phyloP scores from a whole-genome alignment of 2,113 vertebrate species.

The Caloenas nicobarica region DNA sequence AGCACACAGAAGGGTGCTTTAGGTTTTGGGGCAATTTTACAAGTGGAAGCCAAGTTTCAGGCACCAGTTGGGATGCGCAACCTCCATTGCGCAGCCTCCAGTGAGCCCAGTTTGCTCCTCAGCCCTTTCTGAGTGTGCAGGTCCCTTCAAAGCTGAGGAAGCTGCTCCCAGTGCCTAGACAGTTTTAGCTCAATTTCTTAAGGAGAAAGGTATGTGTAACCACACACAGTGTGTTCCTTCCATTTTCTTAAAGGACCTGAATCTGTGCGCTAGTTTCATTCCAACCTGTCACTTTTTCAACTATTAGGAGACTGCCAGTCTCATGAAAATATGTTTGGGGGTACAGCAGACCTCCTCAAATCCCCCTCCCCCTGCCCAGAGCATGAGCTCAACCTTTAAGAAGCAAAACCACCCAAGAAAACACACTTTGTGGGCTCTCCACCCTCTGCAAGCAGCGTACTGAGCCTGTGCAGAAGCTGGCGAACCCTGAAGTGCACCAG shows the following conservation, averaged over 20 bases:
- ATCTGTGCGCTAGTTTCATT: not conserved
- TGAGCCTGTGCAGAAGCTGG: not conserved
- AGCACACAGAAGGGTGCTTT: not conserved
- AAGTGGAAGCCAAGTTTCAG: not conserved
- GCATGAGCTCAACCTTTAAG: not conserved
- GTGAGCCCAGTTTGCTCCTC: not conserved
- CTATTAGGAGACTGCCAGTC: not conserved
- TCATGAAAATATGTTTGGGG: not conserved
- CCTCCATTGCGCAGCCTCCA: accelerated
- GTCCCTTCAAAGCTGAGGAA: not conserved
- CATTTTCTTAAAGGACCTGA: not conserved
- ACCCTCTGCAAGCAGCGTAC: not conserved
- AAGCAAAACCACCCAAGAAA: not conserved
- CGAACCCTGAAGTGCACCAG: not conserved
- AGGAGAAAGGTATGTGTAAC: not conserved
- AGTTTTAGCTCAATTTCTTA: not conserved
- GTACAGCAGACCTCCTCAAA: not conserved
- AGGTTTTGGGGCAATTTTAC: not conserved
- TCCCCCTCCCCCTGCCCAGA: not conserved
- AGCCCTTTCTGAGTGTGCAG: not conserved
- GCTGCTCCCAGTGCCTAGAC: not conserved
- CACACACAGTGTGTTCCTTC: not conserved
- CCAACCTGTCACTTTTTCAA: not conserved
- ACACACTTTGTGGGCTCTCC: not conserved
- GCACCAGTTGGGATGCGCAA: no score